These are phyloP conservation scores for Tiliacea aurago DNA, from an alignment of 2,888 invertebrate genomes.

Conservation along the genomic window DNA sequence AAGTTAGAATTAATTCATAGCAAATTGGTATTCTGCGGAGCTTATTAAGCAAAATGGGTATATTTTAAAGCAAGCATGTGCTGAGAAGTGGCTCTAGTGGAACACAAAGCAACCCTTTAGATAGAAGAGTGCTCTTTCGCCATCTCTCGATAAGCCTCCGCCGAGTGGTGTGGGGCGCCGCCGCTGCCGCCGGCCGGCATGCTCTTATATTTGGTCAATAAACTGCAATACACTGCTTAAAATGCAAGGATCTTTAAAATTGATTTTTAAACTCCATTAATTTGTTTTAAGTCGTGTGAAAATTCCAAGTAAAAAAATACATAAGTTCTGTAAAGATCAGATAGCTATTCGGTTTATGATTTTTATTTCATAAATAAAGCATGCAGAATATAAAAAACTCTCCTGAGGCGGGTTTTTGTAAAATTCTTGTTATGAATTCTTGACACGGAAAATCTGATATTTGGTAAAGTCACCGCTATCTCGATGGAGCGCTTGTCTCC, in stretches of 20 bases:
- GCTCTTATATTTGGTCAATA: conserved; percentile 78
- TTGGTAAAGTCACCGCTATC: conserved; percentile 71
- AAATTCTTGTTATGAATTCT: conserved; percentile 66
- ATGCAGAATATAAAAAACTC: conserved; percentile 39
- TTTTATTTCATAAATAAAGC: conserved; percentile 43
- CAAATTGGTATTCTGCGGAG: background rate
- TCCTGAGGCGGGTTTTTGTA: conserved; percentile 53
- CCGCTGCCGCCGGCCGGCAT: conserved; percentile 48
- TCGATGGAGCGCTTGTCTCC: conserved; percentile 73
- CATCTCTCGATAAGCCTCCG: conserved; percentile 85
- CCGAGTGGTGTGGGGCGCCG: conserved; percentile 62
- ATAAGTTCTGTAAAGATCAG: background rate
- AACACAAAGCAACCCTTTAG: conserved; percentile 85
- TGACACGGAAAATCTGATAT: conserved; percentile 70
- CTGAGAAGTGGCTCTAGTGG: conserved; percentile 81
- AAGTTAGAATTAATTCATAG: background rate
- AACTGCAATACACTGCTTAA: conserved; percentile 68
- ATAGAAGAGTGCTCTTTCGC: conserved; percentile 82
- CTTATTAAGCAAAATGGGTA: conserved; percentile 34
- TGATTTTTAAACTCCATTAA: conserved; percentile 16
- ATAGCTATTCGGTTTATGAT: conserved; percentile 9
- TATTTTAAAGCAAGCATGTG: conserved; percentile 74
- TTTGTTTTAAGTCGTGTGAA: conserved; percentile 8
- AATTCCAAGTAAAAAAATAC: conserved; percentile 14
- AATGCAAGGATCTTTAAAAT: conserved; percentile 51